A percentile compares a stretch with the other conserved stretches of the same genome.
These are phyloP conservation scores for Sepioteuthis lessoniana DNA, from an alignment of 2,888 invertebrate species.

Conservation along the genomic window DNA sequence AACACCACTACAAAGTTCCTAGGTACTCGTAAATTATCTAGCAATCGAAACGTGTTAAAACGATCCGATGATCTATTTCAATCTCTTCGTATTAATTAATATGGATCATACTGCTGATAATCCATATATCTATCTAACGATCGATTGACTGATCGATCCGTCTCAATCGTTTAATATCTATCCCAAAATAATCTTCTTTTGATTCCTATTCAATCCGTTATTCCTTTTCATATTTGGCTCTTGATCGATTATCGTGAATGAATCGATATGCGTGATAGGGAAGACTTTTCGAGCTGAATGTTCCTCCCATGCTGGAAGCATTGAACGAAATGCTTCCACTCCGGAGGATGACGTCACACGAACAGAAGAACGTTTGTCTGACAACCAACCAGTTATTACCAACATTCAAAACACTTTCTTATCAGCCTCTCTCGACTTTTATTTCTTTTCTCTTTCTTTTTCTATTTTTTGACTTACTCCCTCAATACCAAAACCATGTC, in stretches of 20 bases:
- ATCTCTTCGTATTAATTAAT: not conserved
- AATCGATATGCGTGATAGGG: not conserved
- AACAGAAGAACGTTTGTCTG: not conserved
- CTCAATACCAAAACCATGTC: too few relatives aligned
- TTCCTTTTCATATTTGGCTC: not conserved
- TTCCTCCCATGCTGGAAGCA: not conserved
- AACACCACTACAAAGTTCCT: too few relatives aligned
- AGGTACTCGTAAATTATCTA: not conserved
- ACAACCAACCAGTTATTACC: not conserved
- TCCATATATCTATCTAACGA: not conserved
- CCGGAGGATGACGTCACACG: not conserved
- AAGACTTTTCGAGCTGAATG: not conserved
- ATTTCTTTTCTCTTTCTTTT: too few relatives aligned
- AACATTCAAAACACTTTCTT: not conserved
- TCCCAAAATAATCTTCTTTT: slow-evolving; percentile 8
- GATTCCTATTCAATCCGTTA: not conserved
- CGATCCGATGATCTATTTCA: not conserved
- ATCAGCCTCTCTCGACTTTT: not conserved
- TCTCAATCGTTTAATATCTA: not conserved
- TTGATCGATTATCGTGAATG: not conserved
- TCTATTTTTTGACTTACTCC: too few relatives aligned
- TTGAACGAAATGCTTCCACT: not conserved
- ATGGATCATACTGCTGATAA: too few relatives aligned
- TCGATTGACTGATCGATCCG: not conserved
- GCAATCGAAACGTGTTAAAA: not conserved